Evolutionary conservation across 1,140 invertebrate genomes (phyloP), one percentile per base, ranked within the genome.

Genomic region (Calliopsis andreniformis): DNA sequence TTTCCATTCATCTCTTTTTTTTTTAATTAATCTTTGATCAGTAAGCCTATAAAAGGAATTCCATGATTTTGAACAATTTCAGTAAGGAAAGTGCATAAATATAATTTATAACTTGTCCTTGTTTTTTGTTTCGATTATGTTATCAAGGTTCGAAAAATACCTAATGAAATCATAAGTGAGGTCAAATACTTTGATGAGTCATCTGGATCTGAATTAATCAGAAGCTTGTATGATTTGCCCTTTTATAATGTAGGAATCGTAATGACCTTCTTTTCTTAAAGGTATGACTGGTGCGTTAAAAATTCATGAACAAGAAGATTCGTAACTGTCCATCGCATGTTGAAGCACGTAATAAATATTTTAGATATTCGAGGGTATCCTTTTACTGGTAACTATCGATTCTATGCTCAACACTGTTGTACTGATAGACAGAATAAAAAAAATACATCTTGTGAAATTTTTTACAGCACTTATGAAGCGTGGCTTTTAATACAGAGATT

Each of bases 281-380:
- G 23, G 45, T 23, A 30, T 23, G 30, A 20, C 14, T 7, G 23
- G 12, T 43, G 68, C 4, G 18, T 42, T 47, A 73, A 78, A 7
- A 55, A 75, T 69, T 76, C n/a, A 51, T 16, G 7, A 61, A 28
- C 18, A 14, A 6, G 30, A 51, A 32, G 39, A 76, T 63, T 64
- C 30, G 5, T 20, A 75, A 56, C 18, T 18, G 4, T 32, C n/a
- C 63, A 14, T 56, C 43, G 51, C 58, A 43, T 76, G 56, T 45
- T 20, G 42, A 23, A 62, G 32, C 39, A 18, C 10, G 56, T 6
- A 30, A 49, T 81, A 69, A 69, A 82, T 81, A 76, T 80, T 82
- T 82, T 18, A 76, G 56, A 61, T n/a, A 58, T 10, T 25, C 23
- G 14, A 42, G 18, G 23, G 30, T 56, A 39, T 58, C 51, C 71